Conservation (phyloP, 2,888 invertebrate species). For the Coelinius sp. region DNA sequence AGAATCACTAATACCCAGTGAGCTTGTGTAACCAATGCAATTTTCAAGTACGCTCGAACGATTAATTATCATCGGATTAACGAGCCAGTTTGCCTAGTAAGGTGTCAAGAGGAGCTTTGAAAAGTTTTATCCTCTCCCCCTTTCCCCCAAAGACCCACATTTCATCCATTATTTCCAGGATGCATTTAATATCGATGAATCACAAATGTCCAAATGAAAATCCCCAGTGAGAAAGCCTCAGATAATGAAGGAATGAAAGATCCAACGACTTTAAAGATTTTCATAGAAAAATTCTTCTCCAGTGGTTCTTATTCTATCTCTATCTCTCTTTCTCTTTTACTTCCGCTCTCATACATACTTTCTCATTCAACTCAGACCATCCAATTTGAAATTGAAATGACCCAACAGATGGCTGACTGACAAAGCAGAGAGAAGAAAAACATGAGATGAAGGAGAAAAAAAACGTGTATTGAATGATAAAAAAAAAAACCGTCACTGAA, state of each 20-base stretch:
- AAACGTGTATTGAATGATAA: background rate
- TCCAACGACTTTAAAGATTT: background rate
- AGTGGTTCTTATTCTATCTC: background rate
- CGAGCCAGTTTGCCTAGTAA: slow-evolving; percentile 10
- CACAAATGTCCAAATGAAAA: background rate
- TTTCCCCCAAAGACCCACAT: background rate
- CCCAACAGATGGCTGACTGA: slow-evolving; percentile 17
- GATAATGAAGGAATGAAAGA: background rate
- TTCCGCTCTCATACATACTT: background rate
- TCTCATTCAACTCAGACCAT: background rate
- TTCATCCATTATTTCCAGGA: background rate
- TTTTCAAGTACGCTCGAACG: slow-evolving; percentile 40
- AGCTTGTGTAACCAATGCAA: slow-evolving; percentile 28
- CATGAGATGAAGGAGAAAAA: background rate
- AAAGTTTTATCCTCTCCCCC: background rate
- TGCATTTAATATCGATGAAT: background rate
- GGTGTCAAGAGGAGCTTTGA: slow-evolving; percentile 29
- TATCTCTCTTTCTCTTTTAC: background rate
- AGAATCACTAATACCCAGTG: slow-evolving; percentile 6
- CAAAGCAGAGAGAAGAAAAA: background rate
- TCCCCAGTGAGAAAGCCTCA: background rate
- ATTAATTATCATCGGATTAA: slow-evolving; percentile 43
- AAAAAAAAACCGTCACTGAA: background rate
- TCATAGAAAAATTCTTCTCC: background rate
- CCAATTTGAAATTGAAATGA: slow-evolving; percentile 38